Base-by-base conservation (phyloP, 92 coral and sea anemone species). In the Blastomussa wellsi region DNA sequence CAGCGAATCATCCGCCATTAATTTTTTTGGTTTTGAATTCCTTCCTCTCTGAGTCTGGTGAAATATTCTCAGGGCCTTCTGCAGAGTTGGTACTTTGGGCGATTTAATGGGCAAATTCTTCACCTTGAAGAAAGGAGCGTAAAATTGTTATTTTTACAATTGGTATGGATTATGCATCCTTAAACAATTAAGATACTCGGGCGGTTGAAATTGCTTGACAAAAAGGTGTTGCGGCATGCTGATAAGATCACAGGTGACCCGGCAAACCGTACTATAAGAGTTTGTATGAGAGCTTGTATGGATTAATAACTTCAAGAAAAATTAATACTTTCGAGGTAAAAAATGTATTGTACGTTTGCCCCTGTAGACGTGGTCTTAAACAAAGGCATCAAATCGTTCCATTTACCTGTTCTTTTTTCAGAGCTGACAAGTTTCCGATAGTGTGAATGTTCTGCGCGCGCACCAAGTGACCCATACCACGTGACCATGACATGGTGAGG, bases 391-490 rank as follows among this genome's bases (percentile, higher is more conserved):
- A 28, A 26, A 62, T 8, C 11, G 32, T 26, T 29, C 15, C 68
- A 60, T n/a, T 55, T 76, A 93, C 96, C 93, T 97, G 99, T 48
- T 93, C 91, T 68, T 94, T 94, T 62, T 88, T 92, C 29, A 97
- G 88, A 6, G 98, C 92, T 22, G 98, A 97, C 79, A 97, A 86
- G 86, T 94, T 97, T 14, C 99, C 99, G 14, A 97, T 88, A 9
- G 99, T 97, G 76, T 97, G 87, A 74, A 97, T 97, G 80, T 97
- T 97, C 88, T 97, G 99, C 72, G 99, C 99, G 84, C 95, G 98
- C 70, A 97, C 96, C 91, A 97, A 89, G 86, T 97, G 99, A 90
- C 98, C 96, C 66, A 97, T 95, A 48, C 98, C 99, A 79, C 99
- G 99, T 81, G 98, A 95, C 97, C 98, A 97, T 37, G 95, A 87